phyloP scores from a whole-genome alignment of 1,140 invertebrate genomes.

The Tetraneura akinire region DNA sequence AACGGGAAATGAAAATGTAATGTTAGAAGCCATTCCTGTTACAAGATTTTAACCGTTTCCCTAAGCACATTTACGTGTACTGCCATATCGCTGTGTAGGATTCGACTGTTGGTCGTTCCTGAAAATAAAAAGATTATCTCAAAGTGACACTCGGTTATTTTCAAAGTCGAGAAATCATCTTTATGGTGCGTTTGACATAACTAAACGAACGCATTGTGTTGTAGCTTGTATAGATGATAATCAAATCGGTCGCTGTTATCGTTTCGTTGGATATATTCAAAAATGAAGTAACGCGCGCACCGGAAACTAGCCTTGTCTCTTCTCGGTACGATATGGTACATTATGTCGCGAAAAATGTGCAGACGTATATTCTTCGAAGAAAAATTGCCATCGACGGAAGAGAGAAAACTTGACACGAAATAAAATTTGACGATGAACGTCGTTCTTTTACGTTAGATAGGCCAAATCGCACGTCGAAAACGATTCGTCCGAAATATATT shows the following conservation, averaged over 20 bases:
- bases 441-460: neutral
- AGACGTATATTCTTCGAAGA: no score
- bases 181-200: neutral
- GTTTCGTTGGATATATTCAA: no score
- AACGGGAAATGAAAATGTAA: slow-evolving; percentile 15
- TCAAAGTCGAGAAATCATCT: neutral
- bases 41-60: neutral
- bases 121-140: neutral
- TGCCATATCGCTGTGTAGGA: neutral
- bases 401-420: no score
- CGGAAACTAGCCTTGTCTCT: no score
- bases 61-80: neutral
- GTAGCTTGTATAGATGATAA: neutral
- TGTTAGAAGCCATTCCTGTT: neutral
- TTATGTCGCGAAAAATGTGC: no score
- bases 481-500: neutral
- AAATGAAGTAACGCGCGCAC: no score
- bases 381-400: no score
- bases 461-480: neutral
- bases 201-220: neutral
- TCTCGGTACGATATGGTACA: no score
- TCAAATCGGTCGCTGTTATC: neutral
- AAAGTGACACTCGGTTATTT: neutral
- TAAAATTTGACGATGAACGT: no score
- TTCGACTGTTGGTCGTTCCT: neutral